Percentiles rank a stretch among this genome's conserved stretches.
These are phyloP conservation scores for Mormyrus iriodes DNA, from an alignment of 2,113 vertebrate species.

Conservation along the genomic window DNA sequence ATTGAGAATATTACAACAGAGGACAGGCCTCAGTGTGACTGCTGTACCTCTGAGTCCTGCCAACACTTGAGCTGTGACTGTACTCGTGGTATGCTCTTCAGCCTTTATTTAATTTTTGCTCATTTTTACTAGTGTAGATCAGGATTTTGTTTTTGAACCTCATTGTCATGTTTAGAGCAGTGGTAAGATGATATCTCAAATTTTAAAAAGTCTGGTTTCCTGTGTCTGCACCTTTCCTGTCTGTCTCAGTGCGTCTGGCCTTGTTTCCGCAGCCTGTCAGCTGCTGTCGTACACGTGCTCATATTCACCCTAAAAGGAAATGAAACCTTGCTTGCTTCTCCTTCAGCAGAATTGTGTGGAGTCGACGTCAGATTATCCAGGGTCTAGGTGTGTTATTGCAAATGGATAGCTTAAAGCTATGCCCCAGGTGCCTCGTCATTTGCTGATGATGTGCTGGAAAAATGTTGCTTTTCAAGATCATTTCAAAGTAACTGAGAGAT, in stretches of 20 bases:
- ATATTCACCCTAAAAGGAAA: conserved; percentile 44
- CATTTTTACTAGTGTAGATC: background rate
- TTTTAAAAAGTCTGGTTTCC: background rate
- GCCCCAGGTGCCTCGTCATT: background rate
- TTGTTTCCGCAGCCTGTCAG: background rate
- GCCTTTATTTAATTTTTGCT: background rate
- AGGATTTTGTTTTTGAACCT: background rate
- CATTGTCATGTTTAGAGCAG: background rate
- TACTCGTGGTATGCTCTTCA: background rate
- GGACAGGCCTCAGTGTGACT: background rate
- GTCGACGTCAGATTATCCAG: background rate
- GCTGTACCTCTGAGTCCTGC: background rate
- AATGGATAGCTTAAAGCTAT: background rate
- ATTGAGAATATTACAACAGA: background rate
- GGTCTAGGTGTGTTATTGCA: background rate
- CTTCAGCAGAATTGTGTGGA: background rate
- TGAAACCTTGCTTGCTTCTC: background rate
- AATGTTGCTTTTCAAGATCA: background rate
- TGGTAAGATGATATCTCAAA: background rate
- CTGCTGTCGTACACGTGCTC: background rate
- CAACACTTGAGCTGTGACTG: background rate
- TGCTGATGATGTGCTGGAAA: background rate
- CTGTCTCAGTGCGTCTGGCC: background rate
- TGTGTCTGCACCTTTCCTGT: background rate
- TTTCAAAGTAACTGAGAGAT: background rate